Percentiles rank a stretch among this genome's conserved stretches.
phyloP scores from a whole-genome alignment of 2,888 invertebrate species.

The Cabera pusaria region DNA sequence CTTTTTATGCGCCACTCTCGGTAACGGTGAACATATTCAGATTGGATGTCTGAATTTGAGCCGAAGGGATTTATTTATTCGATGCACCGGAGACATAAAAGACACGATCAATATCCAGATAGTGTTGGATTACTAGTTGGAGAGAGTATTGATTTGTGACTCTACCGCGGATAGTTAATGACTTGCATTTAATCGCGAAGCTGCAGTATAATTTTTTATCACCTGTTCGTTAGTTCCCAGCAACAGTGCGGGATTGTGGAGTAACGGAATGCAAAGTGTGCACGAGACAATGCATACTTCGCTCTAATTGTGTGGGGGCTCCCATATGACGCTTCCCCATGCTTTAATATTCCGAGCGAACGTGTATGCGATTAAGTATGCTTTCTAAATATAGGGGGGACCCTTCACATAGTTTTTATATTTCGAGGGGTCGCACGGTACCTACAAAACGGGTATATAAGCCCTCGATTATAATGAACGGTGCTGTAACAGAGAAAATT shows the following conservation, averaged over 20 bases:
- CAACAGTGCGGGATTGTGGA: conserved; percentile 35
- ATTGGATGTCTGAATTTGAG: conserved; percentile 35
- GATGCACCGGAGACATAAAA: conserved; percentile 34
- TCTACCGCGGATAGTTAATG: conserved; percentile 30
- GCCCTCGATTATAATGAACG: conserved; percentile 63
- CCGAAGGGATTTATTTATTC: conserved; percentile 32
- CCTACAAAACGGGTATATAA: conserved; percentile 71
- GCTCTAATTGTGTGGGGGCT: conserved; percentile 67
- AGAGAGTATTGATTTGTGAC: conserved; percentile 34
- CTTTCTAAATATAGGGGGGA: conserved; percentile 77
- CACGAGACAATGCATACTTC: conserved; percentile 60
- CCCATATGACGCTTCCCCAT: conserved; percentile 77
- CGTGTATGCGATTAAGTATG: conserved; percentile 77
- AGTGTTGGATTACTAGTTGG: conserved; percentile 36
- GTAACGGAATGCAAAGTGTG: conserved; percentile 57
- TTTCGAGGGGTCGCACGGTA: conserved; percentile 64
- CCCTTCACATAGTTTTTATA: conserved; percentile 66
- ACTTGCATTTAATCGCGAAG: conserved; percentile 21
- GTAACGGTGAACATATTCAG: conserved; percentile 43
- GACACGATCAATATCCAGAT: conserved; percentile 46
- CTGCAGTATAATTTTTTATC: conserved; percentile 37
- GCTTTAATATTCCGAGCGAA: conserved; percentile 75
- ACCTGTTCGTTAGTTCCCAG: conserved; percentile 38
- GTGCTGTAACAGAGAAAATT: conserved; percentile 43
- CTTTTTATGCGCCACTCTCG: conserved; percentile 44